A percentile compares a stretch with the other conserved stretches of the same genome.
phyloP scores from a whole-genome alignment of 2,113 vertebrate species.

The Poeciliopsis turrubarensis region DNA sequence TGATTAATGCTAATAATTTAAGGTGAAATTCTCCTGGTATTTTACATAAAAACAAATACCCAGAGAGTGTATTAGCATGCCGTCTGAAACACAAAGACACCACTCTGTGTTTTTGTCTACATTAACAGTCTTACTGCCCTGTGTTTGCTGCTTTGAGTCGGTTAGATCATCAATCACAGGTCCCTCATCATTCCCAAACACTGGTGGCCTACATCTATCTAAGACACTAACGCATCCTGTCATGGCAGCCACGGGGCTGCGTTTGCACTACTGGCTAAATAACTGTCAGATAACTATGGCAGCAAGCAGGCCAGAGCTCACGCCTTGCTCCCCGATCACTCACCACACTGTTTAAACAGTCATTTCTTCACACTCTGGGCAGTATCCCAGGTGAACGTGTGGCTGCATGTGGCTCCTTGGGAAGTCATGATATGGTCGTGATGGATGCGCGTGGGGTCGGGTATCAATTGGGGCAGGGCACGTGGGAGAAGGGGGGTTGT shows the following conservation, averaged over 20 bases:
- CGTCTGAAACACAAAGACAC: background rate
- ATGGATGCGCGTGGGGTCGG: constrained; percentile 73
- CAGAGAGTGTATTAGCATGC: background rate
- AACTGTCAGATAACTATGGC: constrained; percentile 80
- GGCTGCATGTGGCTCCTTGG: constrained; percentile 76
- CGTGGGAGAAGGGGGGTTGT: constrained; percentile 69
- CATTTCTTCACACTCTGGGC: constrained; percentile 54
- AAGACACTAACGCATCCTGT: constrained; percentile 79
- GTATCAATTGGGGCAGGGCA: constrained; percentile 72
- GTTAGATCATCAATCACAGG: constrained; percentile 86
- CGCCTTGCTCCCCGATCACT: constrained; percentile 50
- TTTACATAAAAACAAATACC: background rate
- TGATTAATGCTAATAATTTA: too few species aligned
- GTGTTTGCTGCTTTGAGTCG: constrained; percentile 61
- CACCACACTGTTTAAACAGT: constrained; percentile 65
- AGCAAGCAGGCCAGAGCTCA: constrained; percentile 69
- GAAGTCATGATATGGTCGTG: constrained; percentile 78
- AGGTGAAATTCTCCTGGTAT: background rate
- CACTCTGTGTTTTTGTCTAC: background rate
- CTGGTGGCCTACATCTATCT: constrained; percentile 68
- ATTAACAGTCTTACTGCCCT: background rate
- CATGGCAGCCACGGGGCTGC: constrained; percentile 75
- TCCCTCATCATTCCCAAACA: constrained; percentile 81
- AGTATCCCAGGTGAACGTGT: constrained; percentile 76
- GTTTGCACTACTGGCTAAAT: constrained; percentile 73